A percentile compares a stretch with the other conserved stretches of the same genome.
These are phyloP conservation scores for Embiotoca jacksoni DNA, from an alignment of 2,113 vertebrate genomes.

Conservation along the genomic window DNA sequence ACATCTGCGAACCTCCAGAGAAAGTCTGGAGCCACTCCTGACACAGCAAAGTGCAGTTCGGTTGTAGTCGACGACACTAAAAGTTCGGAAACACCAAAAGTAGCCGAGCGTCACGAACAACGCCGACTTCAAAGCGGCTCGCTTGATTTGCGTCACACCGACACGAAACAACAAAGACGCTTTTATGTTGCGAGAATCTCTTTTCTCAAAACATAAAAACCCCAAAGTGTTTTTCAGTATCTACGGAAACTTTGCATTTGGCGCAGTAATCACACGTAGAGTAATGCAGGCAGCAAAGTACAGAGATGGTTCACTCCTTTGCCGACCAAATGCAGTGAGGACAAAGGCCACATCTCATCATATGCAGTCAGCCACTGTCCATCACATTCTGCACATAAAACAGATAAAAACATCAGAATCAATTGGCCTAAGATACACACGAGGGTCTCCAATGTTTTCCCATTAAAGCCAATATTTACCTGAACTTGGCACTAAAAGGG, in stretches of 20 bases:
- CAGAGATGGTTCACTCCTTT: slow-evolving; percentile 33
- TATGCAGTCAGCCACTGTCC: neutral
- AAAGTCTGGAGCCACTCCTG: slow-evolving; percentile 50
- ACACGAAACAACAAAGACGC: neutral
- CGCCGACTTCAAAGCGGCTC: slow-evolving; percentile 8
- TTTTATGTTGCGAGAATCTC: slow-evolving; percentile 13
- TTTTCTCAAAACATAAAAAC: neutral
- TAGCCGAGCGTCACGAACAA: neutral
- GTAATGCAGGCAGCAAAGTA: neutral
- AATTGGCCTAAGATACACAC: neutral
- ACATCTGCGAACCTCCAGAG: slow-evolving; percentile 31
- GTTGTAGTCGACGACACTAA: slow-evolving; percentile 4
- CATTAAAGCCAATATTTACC: neutral
- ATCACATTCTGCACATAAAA: slow-evolving; percentile 5
- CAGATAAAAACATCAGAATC: neutral
- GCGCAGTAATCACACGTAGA: neutral
- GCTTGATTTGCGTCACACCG: neutral
- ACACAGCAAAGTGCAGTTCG: slow-evolving; percentile 12
- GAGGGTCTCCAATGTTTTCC: neutral
- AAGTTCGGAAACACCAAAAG: neutral
- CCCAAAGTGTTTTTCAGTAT: neutral
- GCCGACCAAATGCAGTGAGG: slow-evolving; percentile 5
- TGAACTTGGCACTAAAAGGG: neutral
- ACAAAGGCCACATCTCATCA: slow-evolving; percentile 1
- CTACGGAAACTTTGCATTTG: neutral